Base-by-base conservation (phyloP, 2,888 invertebrate species). In the Zelleria hepariella region DNA sequence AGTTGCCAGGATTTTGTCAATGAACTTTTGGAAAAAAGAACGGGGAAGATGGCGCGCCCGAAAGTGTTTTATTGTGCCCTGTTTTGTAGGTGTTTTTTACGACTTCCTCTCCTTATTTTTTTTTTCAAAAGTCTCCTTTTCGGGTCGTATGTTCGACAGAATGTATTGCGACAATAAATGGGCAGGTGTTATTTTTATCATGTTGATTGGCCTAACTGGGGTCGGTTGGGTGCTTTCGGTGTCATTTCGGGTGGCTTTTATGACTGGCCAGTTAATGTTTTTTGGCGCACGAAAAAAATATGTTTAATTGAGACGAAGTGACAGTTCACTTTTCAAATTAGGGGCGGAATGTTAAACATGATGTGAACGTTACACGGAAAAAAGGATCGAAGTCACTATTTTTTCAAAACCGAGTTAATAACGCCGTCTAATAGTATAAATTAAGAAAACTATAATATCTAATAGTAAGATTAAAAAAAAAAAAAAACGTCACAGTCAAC, bases 71-170 rank as follows among this genome's bases (percentile, higher is more conserved):
- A 57, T 57, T 57, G 57, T 57, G 57, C 5, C 42, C 7, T 25
- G 21, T 81, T 78, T 84, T 82, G 32, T 42, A 42, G 32, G 32
- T 42, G 32, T 82, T 81, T 79, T 84, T 83, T 82, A 78, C 70
- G 70, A 80, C 86, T 87, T 87, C 88, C 88, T 84, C 75, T 72
- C 65, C 72, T 75, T n/a, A n/a, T n/a, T n/a, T 86, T 86, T 42
- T 15, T 42, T 42, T 42, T 15, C 32, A 42, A 71, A 74, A 64
- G 59, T 53, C 58, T 62, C 32, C 67, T 71, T 70, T 73, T 72
- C 60, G 65, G 63, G 62, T 60, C 63, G 68, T 70, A 69, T 75
- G 73, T 74, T 15, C 32, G 32, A 70, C 74, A 70, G 66, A 74
- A 71, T 68, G 66, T 75, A 73, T 79, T 76, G 78, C 76, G 73